Conservation (phyloP, 1,140 invertebrate species). For the Oncopodura yosiiana region DNA sequence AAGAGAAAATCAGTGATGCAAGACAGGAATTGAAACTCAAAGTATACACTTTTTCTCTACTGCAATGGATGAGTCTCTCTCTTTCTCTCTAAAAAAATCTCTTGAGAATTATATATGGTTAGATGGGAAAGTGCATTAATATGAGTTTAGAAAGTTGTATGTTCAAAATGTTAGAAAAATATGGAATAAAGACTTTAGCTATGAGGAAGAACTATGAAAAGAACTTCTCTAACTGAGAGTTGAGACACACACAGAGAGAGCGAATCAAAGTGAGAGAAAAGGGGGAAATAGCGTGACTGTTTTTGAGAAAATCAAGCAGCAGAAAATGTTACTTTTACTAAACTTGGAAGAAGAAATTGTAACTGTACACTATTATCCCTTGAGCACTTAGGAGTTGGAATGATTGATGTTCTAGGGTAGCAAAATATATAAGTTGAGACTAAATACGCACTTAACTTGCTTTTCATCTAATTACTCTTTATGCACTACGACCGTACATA, state of each 20-base stretch:
- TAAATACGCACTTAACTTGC: constrained; percentile 13
- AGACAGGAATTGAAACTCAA: constrained; percentile 12
- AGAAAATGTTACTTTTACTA: constrained; percentile 23
- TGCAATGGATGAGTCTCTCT: constrained; percentile 9
- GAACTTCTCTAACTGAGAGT: no score
- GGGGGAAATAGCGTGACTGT: constrained; percentile 23
- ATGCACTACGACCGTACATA: no score
- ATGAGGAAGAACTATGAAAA: no score
- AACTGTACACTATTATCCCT: constrained; percentile 11
- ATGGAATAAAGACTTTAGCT: no score
- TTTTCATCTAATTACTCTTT: no score
- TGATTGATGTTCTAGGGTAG: constrained; percentile 18
- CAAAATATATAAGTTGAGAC: constrained; percentile 12
- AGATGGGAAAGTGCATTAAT: constrained; percentile 8
- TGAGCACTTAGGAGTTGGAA: constrained; percentile 17
- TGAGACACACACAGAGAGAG: constrained; percentile 3
- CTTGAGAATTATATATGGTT: constrained; percentile 19
- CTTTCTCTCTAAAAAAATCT: constrained; percentile 21
- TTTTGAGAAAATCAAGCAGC: constrained; percentile 16
- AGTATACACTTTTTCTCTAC: no score
- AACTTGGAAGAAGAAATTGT: constrained; percentile 8
- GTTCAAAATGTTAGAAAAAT: no score
- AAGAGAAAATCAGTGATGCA: constrained; percentile 24
- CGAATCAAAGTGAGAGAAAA: constrained; percentile 16
- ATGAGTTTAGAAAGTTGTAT: no score